Evolutionary conservation across 1,140 invertebrate genomes (phyloP).

Genomic region (Lamellibrachia luymesi): DNA sequence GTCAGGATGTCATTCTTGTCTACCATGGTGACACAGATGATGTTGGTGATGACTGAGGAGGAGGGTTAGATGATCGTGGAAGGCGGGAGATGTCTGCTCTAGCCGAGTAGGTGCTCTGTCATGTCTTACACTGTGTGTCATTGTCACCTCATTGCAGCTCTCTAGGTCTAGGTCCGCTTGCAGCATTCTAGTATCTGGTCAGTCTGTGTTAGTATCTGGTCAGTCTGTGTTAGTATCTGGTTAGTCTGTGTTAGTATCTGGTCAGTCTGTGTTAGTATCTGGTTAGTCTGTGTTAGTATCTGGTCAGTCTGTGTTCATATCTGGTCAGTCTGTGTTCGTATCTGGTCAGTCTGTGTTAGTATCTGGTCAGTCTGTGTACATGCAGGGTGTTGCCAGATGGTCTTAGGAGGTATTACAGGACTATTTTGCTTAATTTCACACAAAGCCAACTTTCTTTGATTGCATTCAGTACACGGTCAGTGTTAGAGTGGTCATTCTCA

Average conservation of each 20-base stretch:
- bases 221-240: background rate
- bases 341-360: background rate
- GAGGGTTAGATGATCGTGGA: background rate
- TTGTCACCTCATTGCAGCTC: background rate
- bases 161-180: no score
- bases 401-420: background rate
- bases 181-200: background rate
- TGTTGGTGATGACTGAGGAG: background rate
- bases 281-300: background rate
- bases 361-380: background rate
- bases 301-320: background rate
- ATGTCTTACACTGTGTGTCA: background rate
- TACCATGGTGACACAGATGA: background rate
- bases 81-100: background rate
- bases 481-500: background rate
- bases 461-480: background rate
- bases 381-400: background rate
- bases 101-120: background rate
- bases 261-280: background rate
- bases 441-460: background rate
- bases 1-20: background rate
- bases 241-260: background rate
- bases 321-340: background rate
- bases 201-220: background rate
- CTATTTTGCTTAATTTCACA: background rate